Conservation (phyloP, 2,797 vertebrate genomes). For the Cryptoprocta ferox region DNA sequence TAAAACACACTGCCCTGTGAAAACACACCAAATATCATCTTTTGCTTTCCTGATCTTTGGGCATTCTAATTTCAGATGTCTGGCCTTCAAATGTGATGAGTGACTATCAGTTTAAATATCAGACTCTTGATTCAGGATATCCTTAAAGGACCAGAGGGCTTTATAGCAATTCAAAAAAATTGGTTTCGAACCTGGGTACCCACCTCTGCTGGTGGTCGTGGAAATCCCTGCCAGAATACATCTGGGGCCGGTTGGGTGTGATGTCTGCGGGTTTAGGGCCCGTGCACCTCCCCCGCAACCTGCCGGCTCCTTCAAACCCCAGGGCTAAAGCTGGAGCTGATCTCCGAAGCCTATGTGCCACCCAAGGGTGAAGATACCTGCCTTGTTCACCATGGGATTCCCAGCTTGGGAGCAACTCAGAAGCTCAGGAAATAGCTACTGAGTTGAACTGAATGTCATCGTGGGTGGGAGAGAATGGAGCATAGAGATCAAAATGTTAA, state of each 20-base stretch:
- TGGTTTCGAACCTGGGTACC: background rate
- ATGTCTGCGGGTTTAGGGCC: background rate
- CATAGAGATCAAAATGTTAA: background rate
- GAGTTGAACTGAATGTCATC: background rate
- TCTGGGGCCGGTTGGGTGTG: background rate
- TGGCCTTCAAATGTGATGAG: conserved; percentile 4
- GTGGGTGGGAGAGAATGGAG: background rate
- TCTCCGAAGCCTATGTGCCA: background rate
- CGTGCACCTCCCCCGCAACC: accelerated
- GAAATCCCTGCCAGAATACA: background rate
- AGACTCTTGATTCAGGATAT: background rate
- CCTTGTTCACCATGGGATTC: background rate
- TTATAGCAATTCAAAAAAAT: background rate
- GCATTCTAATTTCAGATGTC: conserved; percentile 60
- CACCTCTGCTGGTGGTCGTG: background rate
- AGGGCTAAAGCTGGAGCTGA: background rate
- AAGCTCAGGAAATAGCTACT: background rate
- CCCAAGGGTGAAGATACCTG: background rate
- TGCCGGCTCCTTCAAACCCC: background rate
- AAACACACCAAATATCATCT: conserved; percentile 63
- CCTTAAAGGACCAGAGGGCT: background rate
- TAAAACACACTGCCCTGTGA: background rate
- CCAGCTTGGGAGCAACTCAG: background rate
- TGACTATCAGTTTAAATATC: conserved; percentile 18
- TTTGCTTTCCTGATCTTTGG: conserved; percentile 66